Base-by-base conservation (phyloP, 2,888 invertebrate species). In the Cryptocephalus primarius region DNA sequence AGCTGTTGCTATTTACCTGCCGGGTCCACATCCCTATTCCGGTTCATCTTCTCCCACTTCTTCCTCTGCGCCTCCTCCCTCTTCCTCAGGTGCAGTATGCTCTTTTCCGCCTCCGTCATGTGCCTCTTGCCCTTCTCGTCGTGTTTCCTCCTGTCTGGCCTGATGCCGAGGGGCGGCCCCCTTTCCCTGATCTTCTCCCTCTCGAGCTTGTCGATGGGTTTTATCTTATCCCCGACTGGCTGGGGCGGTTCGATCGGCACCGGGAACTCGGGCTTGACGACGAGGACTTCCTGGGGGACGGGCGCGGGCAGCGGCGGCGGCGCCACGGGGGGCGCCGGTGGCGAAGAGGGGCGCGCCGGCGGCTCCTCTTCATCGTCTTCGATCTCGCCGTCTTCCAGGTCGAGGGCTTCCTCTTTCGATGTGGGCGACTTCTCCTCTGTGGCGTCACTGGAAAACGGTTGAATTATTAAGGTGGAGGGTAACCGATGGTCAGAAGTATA, bases 301-400 rank as follows among this genome's bases (percentile, higher is more conserved):
- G 52, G 49, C 31, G 43, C 43, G n/a, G 40, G 38, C 12, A 22
- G 34, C 39, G 40, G 39, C n/a, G 45, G 44, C 2, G 22, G 22
- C 22, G 6, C 3, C 6, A 22, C 22, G 3, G 22, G 22, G 3
- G 22, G 22, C 22, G 22, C 3, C 6, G 12, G 33, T 36, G 36
- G 36, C 11, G 36, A 36, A 6, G n/a, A 3, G 52, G 49, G 22
- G 45, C 41, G 9, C 40, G 38, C 12, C 13, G 22, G 22, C 22
- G 9, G 14, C 12, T 76, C 78, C 53, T 78, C 79, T 43, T 78
- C 79, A 56, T 79, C 79, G 41, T 79, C 79, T 53, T 88, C 88
- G 57, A 90, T 88, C 70, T 90, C 90, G 42, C 90, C 90, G 65
- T 90, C 90, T 71, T 91, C 90, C 55, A 89, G 75, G 66, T 89